Base-by-base conservation (phyloP, 2,797 vertebrate species). In the Pipistrellus nathusii region DNA sequence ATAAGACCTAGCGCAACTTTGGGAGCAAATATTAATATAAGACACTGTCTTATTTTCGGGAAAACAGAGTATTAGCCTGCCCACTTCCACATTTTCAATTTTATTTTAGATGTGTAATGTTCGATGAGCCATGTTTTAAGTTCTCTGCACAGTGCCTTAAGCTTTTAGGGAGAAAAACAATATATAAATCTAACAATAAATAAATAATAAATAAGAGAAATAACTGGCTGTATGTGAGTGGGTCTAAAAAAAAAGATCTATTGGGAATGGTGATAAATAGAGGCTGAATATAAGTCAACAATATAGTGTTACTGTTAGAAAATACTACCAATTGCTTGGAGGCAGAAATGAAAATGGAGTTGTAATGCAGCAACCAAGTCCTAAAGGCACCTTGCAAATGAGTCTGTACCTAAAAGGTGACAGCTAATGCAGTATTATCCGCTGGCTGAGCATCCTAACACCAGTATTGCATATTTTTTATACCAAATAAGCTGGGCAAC, bases 161-260 rank as follows among this genome's bases (percentile, higher is more conserved):
- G 85, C 57, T 95, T 96, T 92, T 90, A 94, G 38, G 35, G 55
- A 81, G 38, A 41, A 95, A 94, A 94, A 25, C 20, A 91, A 71
- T 85, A 91, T 85, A 96, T 96, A 95, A 96, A 97, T 95, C 88
- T 95, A 93, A 82, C 51, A 95, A 95, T 92, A 93, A 94, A 95
- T 96, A 94, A 96, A 90, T 92, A 94, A 93, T 89, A 93, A 96
- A 92, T 93, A 96, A 94, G 66, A 94, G 17, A 94, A 96, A 93
- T 95, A 95, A 94, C 75, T 86, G 18, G 71, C 51, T 83, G 80
- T 76, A 44, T 90, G 64, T 85, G 44, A 77, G 44, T 59, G 27
- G n/a, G 23, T 18, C 89, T 96, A 66, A 66, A 88, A 92, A 93
- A 68, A 92, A 93, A 83, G 62, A 94, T 91, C 88, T 86, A 71